Evolutionary conservation across 2,797 vertebrate species (phyloP).

Genomic region (Aythya fuligula): DNA sequence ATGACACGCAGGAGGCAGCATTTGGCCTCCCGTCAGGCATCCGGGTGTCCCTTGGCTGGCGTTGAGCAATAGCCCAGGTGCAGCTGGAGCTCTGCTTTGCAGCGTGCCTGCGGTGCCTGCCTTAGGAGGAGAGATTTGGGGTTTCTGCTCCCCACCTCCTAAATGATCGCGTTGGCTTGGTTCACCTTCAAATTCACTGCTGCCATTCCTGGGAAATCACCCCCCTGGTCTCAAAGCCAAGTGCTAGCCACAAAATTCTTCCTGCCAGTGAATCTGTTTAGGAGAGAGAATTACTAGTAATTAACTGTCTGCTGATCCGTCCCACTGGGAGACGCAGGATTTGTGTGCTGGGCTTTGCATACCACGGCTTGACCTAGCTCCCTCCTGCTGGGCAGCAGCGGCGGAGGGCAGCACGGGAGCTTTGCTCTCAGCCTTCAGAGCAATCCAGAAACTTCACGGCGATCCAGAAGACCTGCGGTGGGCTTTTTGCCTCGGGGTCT

Average conservation of each 20-base stretch:
- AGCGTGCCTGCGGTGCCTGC: neutral
- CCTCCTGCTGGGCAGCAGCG: neutral
- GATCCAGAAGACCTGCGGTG: neutral
- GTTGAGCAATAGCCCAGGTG: neutral
- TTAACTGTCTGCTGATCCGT: accelerated
- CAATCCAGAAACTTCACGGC: neutral
- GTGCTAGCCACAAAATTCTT: neutral
- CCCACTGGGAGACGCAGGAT: neutral
- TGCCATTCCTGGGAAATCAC: neutral
- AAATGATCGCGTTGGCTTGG: neutral
- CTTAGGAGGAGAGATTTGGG: neutral
- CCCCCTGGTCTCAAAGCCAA: neutral
- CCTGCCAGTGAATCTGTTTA: neutral
- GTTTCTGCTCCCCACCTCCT: neutral
- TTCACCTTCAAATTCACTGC: neutral
- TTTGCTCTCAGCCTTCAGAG: neutral
- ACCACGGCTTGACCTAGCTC: neutral
- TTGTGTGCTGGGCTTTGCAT: neutral
- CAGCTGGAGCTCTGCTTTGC: neutral
- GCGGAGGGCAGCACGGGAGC: neutral
- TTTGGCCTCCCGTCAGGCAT: neutral
- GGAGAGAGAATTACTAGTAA: neutral
- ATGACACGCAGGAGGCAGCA: neutral
- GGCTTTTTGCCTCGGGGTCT: neutral
- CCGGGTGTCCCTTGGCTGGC: neutral